These are phyloP conservation scores for Nothobranchius kuhntae DNA, from an alignment of 2,113 vertebrate species.

Conservation along the genomic window DNA sequence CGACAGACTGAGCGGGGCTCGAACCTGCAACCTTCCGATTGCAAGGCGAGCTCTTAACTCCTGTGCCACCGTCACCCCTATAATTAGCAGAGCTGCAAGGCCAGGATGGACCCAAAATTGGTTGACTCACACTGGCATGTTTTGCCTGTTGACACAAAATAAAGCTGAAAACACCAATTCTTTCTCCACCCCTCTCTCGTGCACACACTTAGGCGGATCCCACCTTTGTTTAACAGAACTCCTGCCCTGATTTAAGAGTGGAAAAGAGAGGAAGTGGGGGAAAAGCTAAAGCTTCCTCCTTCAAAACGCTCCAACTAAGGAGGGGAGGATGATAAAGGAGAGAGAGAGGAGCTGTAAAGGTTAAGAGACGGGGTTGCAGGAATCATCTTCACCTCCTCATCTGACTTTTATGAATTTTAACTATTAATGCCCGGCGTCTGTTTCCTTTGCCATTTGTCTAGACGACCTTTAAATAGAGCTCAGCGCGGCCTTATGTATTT, in stretches of 20 bases:
- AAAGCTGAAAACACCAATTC: not conserved
- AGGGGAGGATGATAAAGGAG: slow-evolving; percentile 33
- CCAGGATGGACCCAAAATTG: no score
- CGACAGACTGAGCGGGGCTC: no score
- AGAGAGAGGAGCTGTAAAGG: slow-evolving; percentile 34
- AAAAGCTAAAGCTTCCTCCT: slow-evolving; percentile 34
- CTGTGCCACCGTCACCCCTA: no score
- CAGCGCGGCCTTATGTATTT: slow-evolving; percentile 71
- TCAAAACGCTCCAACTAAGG: slow-evolving; percentile 61
- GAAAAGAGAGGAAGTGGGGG: slow-evolving; percentile 50
- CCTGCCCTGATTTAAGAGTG: slow-evolving; percentile 74
- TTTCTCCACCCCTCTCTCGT: slow-evolving; percentile 7
- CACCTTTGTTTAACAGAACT: slow-evolving; percentile 40
- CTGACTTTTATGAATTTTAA: slow-evolving; percentile 86
- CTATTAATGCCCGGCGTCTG: slow-evolving; percentile 76
- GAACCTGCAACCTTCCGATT: no score
- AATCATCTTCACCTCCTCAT: slow-evolving; percentile 81
- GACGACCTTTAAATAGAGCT: slow-evolving; percentile 70
- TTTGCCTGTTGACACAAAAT: slow-evolving; percentile 14
- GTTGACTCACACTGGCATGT: no score
- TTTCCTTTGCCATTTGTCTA: slow-evolving; percentile 58
- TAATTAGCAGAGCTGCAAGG: no score
- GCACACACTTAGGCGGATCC: slow-evolving; percentile 47
- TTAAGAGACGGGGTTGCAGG: slow-evolving; percentile 61
- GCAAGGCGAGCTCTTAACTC: no score